phyloP scores from a whole-genome alignment of 1,140 invertebrate species.

The Notospermus geniculatus region DNA sequence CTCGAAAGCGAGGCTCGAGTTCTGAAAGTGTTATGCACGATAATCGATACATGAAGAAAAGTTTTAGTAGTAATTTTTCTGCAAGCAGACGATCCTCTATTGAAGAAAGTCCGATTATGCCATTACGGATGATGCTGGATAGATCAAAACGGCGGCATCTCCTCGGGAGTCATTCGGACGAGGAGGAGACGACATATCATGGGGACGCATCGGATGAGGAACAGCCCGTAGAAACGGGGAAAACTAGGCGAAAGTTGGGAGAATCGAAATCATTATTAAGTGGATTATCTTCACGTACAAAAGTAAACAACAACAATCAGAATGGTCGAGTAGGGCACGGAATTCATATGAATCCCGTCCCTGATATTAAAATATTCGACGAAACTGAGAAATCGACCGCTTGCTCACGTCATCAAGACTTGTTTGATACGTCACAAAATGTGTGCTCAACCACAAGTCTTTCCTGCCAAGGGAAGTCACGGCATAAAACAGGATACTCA shows the following conservation, averaged over 20 bases:
- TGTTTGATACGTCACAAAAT: not conserved
- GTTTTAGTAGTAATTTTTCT: conserved; percentile 6
- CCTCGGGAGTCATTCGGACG: not conserved
- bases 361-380: not conserved
- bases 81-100: not conserved
- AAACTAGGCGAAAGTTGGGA: not conserved
- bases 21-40: not conserved
- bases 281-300: not conserved
- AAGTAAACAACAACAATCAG: not conserved
- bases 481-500: not conserved
- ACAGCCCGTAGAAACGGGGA: not conserved
- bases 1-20: not conserved
- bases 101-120: not conserved
- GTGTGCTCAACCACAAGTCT: not conserved
- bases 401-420: not conserved
- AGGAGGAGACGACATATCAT: not conserved
- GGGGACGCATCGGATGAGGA: conserved; percentile 4
- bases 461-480: not conserved
- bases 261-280: not conserved
- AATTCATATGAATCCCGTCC: not conserved
- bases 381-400: not conserved
- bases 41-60: conserved; percentile 2
- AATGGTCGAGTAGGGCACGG: not conserved
- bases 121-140: not conserved
- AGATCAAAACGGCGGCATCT: not conserved